Percentiles rank a stretch among this genome's conserved stretches.
These are phyloP conservation scores for Luidia sarsii DNA, from an alignment of 53 echinoderm and acorn worm species.

Conservation along the genomic window DNA sequence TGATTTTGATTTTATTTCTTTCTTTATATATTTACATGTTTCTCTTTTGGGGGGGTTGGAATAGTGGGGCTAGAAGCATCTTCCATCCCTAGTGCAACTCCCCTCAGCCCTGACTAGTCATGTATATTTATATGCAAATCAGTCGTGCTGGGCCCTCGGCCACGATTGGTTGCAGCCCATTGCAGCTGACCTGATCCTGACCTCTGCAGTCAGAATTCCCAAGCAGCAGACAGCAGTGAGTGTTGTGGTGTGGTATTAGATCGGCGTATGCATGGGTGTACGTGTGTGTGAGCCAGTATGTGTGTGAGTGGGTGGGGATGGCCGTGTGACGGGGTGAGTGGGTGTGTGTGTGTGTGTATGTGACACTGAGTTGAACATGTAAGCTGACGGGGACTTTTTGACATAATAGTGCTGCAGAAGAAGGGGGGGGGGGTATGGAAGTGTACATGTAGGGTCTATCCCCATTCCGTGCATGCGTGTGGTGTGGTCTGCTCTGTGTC, in stretches of 20 bases:
- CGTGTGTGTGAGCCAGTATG: slow-evolving; percentile 14
- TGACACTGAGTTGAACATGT: slow-evolving; percentile 40
- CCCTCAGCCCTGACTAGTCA: slow-evolving; percentile 28
- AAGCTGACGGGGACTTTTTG: slow-evolving; percentile 44
- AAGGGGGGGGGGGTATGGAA: not conserved
- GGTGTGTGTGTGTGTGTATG: slow-evolving; percentile 26
- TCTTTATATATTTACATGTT: not conserved
- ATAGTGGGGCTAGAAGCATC: slow-evolving; percentile 16
- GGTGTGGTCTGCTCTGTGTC: too few species aligned
- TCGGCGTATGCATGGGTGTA: too few species aligned
- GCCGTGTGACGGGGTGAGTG: too few species aligned
- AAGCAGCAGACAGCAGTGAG: too few species aligned
- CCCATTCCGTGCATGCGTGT: too few species aligned
- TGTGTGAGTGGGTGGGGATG: too few species aligned
- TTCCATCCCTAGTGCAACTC: slow-evolving; percentile 26
- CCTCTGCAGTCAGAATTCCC: slow-evolving; percentile 47
- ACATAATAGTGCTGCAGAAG: slow-evolving; percentile 39
- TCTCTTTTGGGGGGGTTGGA: not conserved
- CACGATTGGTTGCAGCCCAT: slow-evolving; percentile 62
- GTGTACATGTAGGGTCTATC: not conserved
- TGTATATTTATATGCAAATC: slow-evolving; percentile 59
- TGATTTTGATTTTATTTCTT: too few species aligned
- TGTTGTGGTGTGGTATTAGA: slow-evolving; percentile 52
- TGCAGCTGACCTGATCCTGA: slow-evolving; percentile 59
- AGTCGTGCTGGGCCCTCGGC: slow-evolving; percentile 51